Conservation (phyloP, 2,888 invertebrate species). For the Psylliodes chrysocephalus region DNA sequence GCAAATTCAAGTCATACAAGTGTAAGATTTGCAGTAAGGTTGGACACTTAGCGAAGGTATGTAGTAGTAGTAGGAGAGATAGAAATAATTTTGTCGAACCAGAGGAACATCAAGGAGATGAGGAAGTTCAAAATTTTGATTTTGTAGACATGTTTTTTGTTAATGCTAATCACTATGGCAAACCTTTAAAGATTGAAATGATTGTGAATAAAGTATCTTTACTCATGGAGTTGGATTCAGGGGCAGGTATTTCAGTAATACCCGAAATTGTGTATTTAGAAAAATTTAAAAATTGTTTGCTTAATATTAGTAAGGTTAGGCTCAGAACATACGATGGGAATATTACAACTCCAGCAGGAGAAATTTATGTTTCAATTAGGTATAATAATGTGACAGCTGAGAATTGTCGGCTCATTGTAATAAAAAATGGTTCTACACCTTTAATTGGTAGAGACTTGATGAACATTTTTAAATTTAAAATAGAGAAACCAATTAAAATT, state of each 20-base stretch:
- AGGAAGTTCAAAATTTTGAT: slow-evolving; percentile 3
- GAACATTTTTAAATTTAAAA: no score
- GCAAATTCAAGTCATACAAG: slow-evolving; percentile 24
- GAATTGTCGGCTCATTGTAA: no score
- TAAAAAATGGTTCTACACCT: no score
- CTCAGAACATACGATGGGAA: no score
- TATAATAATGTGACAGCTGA: no score
- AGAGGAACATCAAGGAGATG: not conserved
- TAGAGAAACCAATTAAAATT: not conserved
- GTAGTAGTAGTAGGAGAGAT: slow-evolving; percentile 1
- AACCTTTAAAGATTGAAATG: slow-evolving; percentile 15
- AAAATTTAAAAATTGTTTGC: no score
- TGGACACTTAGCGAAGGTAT: slow-evolving; percentile 36
- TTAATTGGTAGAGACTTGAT: no score
- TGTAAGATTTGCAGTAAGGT: slow-evolving; percentile 29
- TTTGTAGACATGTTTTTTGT: slow-evolving; percentile 25
- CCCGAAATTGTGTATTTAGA: no score
- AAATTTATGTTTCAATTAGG: no score
- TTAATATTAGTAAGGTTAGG: no score
- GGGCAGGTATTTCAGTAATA: slow-evolving; percentile 31
- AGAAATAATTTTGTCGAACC: not conserved
- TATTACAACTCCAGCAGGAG: no score
- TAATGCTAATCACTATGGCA: slow-evolving; percentile 11
- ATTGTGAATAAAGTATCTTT: slow-evolving; percentile 13
- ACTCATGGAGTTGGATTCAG: slow-evolving; percentile 31